Evolutionary conservation across 2,113 vertebrate genomes (phyloP), one percentile per base, ranked within the genome.

Genomic region (Carassius gibelio): DNA sequence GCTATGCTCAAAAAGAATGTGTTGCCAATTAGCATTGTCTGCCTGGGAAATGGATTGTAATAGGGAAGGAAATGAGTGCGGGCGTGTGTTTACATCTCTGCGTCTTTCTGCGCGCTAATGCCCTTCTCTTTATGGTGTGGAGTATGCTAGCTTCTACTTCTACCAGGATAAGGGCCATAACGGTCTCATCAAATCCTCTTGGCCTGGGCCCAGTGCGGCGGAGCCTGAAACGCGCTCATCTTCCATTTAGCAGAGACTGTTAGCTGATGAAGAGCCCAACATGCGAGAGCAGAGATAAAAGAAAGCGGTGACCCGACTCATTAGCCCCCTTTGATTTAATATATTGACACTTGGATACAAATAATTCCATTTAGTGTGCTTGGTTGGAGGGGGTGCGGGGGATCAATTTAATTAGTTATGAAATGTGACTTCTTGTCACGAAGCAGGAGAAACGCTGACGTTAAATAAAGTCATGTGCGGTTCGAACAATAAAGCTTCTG

Each of bases 401-500:
- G 96, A 97, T 99, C 97, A 98, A 98, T 99, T 99, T 97, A 98
- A 99, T 99, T 99, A 98, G 96, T 97, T 98, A 97, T 98, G 97
- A 98, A 98, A 98, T 98, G 96, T 95, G 96, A 96, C 96, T 97
- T 94, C 95, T 95, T 97, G 96, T 98, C 96, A 96, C 94, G 94
- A 96, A 95, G 96, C 95, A 96, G 95, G 96, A 96, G 94, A 99
- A 99, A 96, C 94, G 97, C 97, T 99, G 96, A 99, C 95, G 94
- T 97, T 97, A 97, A 97, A 97, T 96, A 97, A 98, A 97, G 96
- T 98, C 94, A 91, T 95, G 91, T 71, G 93, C 95, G 95, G 94
- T 96, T 96, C 94, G 94, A 97, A 99, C 97, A 99, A 97, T 98
- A 97, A 98, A 98, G 96, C 95, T 95, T 96, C 96, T 93, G 95